Conservation (phyloP, 2,113 vertebrate species). For the Etia nguti region DNA sequence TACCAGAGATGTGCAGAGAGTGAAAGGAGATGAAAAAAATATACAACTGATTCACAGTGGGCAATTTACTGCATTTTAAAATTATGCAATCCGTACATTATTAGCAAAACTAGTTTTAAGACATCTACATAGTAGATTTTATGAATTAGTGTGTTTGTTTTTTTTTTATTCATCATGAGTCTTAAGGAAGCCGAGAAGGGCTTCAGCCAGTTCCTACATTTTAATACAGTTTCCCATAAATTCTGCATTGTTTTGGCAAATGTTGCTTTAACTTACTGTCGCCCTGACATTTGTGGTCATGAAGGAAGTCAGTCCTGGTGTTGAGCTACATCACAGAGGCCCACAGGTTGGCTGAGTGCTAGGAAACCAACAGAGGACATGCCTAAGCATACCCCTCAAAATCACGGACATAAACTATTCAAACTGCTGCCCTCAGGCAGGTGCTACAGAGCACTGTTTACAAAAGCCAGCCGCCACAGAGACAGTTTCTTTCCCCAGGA, state of each 20-base stretch:
- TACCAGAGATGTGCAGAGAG: not conserved
- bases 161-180: not conserved
- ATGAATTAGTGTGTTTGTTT: not conserved
- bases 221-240: not conserved
- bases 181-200: fast-evolving
- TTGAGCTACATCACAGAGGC: not conserved
- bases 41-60: not conserved
- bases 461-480: not conserved
- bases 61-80: not conserved
- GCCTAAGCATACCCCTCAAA: not conserved
- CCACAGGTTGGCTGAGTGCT: not conserved
- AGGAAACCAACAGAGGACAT: not conserved
- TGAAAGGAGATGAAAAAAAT: not conserved
- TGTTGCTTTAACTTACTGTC: not conserved
- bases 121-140: not conserved
- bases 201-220: not conserved
- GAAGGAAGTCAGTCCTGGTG: not conserved
- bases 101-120: not conserved
- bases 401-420: not conserved
- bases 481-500: no score
- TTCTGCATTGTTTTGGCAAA: not conserved
- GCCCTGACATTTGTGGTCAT: not conserved
- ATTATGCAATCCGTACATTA: not conserved
- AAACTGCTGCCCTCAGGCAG: not conserved
- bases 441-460: not conserved